phyloP scores from a whole-genome alignment of 1,140 invertebrate species.

The Steinernema feltiae region DNA sequence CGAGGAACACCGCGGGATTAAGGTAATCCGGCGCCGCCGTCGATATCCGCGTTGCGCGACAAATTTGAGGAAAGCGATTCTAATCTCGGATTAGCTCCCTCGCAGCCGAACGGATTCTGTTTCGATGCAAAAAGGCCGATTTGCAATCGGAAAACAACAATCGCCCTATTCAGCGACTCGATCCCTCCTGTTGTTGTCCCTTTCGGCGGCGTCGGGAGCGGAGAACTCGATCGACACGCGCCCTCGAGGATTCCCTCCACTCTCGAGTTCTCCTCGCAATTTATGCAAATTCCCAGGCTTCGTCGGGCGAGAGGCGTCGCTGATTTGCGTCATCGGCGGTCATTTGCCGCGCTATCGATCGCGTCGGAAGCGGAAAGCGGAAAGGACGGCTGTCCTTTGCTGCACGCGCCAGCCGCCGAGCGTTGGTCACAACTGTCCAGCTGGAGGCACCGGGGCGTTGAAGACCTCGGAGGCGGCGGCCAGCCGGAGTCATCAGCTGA shows the following conservation, averaged over 20 bases:
- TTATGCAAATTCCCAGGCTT: constrained; percentile 1
- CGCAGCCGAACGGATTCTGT: background rate
- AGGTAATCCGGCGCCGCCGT: constrained; percentile 5
- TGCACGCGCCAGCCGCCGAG: background rate
- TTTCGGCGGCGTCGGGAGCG: background rate
- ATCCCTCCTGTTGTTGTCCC: background rate
- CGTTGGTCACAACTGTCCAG: background rate
- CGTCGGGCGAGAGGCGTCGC: background rate
- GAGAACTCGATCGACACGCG: background rate
- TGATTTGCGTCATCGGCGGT: constrained; percentile 5
- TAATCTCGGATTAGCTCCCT: background rate
- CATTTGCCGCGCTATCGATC: background rate
- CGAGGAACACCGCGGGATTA: background rate
- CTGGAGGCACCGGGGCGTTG: no score
- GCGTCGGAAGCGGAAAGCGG: background rate
- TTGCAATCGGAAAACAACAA: constrained; percentile 7
- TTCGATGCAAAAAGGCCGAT: constrained; percentile 6
- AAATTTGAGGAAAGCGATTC: constrained; percentile 6
- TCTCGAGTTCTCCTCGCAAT: background rate
- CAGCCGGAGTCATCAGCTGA: constrained; percentile 5
- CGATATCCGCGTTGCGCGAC: background rate
- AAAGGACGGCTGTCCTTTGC: constrained; percentile 11
- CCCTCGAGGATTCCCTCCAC: background rate
- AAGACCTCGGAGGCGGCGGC: no score
- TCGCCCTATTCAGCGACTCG: background rate